Evolutionary conservation across 1,140 invertebrate species (phyloP), one percentile per base, ranked within the genome.

Genomic region (Lethrus apterus): DNA sequence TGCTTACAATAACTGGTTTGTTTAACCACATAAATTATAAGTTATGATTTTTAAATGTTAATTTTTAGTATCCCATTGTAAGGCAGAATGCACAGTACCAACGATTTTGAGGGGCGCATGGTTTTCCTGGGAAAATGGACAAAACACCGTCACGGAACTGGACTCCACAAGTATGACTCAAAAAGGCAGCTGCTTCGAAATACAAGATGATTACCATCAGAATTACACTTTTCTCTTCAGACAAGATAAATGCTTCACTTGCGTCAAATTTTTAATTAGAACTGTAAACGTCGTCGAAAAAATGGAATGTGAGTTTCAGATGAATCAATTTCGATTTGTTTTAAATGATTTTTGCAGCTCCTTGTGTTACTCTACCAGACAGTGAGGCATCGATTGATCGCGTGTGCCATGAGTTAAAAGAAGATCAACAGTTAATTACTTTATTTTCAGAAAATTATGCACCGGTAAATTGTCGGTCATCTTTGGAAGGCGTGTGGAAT

Each of bases 401-500:
- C 62, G 83, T 93, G 1, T 95, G 90, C 59, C 68, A 66, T 49
- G 76, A 74, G 31, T 68, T 93, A 23, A 79, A 81, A 49, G 69
- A 75, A 11, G 81, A 91, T 63, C 86, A 91, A 58, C 83, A 89
- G 57, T 66, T 90, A 1, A 80, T 87, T 33, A 93, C 90, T 32
- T 70, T 93, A 38, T 95, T 93, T 63, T 86, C 86, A 24, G 88
- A 92, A 60, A 93, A 92, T 72, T 89, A 84, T 67, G 80, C 87
- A 8, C 88, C 90, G 62, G 84, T 93, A 3, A 94, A 94, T 70
- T 95, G 92, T 58, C 75, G 90, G 46, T 93, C 90, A 2, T 91
- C 89, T 33, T 70, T 95, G 14, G 92, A 94, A 76, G 92, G 92
- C 50, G 89, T 93, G 2, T 95, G 89, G 89, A 87, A 92, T 59